Base-by-base conservation (phyloP, 2,888 invertebrate genomes). In the Iselma pallidipennis region DNA sequence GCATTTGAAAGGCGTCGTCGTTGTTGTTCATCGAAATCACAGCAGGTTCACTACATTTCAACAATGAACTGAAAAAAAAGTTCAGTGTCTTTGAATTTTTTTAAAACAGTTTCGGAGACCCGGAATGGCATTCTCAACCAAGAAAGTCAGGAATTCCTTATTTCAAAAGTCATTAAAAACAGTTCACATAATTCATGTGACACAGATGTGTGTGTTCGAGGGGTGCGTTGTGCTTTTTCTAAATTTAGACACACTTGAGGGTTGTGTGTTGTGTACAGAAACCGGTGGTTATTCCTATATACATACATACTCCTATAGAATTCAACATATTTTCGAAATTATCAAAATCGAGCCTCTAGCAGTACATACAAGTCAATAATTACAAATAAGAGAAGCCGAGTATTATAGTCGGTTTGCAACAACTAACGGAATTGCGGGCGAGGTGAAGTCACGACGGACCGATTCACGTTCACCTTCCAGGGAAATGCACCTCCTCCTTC, bases 381-480 rank as follows among this genome's bases (percentile, higher is more conserved):
- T 51, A 51, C 29, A 51, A 51, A 31, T 21, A 3, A 21, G 2
- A 12, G 19, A 19, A 51, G 29, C 16, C 16, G 51, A 51, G 29
- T 51, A 29, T 51, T 54, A 54, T 42, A 23, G 55, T n/a, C 2
- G 37, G 25, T 49, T n/a, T 19, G 28, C 21, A 26, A n/a, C n/a
- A 37, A 45, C 2, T 55, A 55, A 55, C 55, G 55, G 55, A 55
- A 55, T 55, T 55, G 21, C 26, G 26, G 33, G 25, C 16, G 42
- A 25, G 45, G 14, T 45, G 7, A 16, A 55, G 55, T 55, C 55
- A 55, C 55, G 55, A 55, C 42, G 48, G 33, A 55, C 33, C 14
- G 33, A 55, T 55, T 55, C 55, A 55, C 42, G 55, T 51, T 55
- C 14, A 55, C 48, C 55, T 42, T 16, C 16, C n/a, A 29, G 55